phyloP scores from a whole-genome alignment of 1,140 invertebrate genomes.

The Tetraneura akinire region DNA sequence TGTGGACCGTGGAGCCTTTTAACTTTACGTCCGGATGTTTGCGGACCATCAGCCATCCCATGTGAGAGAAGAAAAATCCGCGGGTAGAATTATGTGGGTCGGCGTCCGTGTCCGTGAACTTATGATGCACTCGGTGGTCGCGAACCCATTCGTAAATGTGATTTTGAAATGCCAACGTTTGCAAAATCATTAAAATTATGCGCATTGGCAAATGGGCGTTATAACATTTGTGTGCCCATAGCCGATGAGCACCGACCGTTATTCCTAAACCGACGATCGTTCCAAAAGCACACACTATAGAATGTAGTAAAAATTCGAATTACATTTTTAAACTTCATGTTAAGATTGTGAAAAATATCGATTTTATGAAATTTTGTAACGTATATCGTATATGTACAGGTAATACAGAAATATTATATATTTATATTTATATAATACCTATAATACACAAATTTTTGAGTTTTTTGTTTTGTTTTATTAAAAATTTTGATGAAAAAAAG shows the following conservation, averaged over 20 bases:
- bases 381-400: too few relatives aligned
- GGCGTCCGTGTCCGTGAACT: slow-evolving; percentile 87
- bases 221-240: slow-evolving; percentile 87
- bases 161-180: slow-evolving; percentile 79
- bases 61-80: slow-evolving; percentile 91
- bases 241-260: slow-evolving; percentile 84
- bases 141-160: slow-evolving; percentile 75
- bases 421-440: too few relatives aligned
- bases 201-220: slow-evolving; percentile 81
- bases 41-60: slow-evolving; percentile 84
- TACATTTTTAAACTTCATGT: too few relatives aligned
- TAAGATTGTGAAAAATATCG: too few relatives aligned
- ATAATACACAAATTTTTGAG: too few relatives aligned
- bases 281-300: not conserved
- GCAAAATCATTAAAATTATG: slow-evolving; percentile 71
- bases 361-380: too few relatives aligned
- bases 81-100: slow-evolving; percentile 76
- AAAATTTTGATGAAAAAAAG: too few relatives aligned
- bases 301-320: too few relatives aligned
- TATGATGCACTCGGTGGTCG: slow-evolving; percentile 89
- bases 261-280: slow-evolving; percentile 66
- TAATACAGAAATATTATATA: too few relatives aligned
- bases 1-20: slow-evolving; percentile 78
- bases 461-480: too few relatives aligned
- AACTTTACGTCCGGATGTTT: slow-evolving; percentile 83